Percentiles rank a stretch among this genome's conserved stretches.
Conservation (phyloP, 2,797 vertebrate genomes). For the Naso thynnoides region DNA sequence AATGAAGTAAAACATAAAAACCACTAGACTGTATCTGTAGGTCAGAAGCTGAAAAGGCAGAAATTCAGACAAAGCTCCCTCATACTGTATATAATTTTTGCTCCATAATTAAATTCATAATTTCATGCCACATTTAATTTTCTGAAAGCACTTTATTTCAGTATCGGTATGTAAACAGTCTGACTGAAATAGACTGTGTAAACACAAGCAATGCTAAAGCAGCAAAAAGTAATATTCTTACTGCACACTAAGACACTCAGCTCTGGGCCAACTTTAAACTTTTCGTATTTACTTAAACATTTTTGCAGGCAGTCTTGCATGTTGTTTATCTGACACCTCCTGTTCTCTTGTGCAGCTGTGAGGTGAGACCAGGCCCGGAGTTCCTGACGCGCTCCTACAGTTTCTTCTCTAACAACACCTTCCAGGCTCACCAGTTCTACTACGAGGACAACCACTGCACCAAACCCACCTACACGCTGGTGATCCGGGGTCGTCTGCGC, state of each 20-base stretch:
- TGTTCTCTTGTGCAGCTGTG: slow-evolving; percentile 86
- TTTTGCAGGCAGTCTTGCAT: not conserved
- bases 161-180: not conserved
- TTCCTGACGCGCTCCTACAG: slow-evolving; percentile 95
- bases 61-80: not conserved
- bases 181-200: not conserved
- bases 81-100: not conserved
- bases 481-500: slow-evolving; percentile 90
- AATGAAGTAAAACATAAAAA: not conserved
- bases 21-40: not conserved
- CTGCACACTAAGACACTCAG: no score
- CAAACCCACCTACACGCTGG: slow-evolving; percentile 91
- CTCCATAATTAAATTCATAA: not conserved
- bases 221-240: no score
- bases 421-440: slow-evolving; percentile 96
- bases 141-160: not conserved
- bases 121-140: not conserved
- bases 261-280: no score
- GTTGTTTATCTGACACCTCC: not conserved
- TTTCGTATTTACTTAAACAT: not conserved
- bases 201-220: not conserved
- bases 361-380: slow-evolving; percentile 95
- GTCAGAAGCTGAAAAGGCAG: not conserved
- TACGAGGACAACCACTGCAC: slow-evolving; percentile 95
- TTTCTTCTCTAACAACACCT: slow-evolving; percentile 94